Evolutionary conservation across 2,797 vertebrate species (phyloP), one percentile per base, ranked within the genome.

Genomic region (Neomorphus geoffroyi): DNA sequence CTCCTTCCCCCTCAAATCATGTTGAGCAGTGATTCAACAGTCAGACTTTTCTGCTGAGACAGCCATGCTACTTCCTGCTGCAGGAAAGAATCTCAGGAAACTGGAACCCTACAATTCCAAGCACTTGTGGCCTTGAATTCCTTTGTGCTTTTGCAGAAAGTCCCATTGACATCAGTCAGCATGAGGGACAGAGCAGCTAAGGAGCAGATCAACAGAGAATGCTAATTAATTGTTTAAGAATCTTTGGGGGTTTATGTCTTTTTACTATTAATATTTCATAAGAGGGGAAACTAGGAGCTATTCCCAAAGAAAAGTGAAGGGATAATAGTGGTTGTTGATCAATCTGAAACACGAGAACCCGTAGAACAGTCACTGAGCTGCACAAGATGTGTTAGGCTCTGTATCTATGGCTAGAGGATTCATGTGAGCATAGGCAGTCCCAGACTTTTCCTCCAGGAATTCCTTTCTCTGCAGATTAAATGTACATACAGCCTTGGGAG

Each of bases 61-160:
- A 53, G 10, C 32, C 23, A 18, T 1, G 1, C 30, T 80, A 18
- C 37, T 92, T 92, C 60, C 91, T 90, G 81, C 43, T 57, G 45
- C 84, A 86, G 74, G 70, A 89, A 92, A 73, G 23, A 78, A 78
- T 53, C 33, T 80, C 41, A 37, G 85, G 78, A 81, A 85, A 82
- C 1, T 18, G 57, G 58, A 92, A 79, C 56, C 22, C n/a, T 46
- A 39, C 37, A 58, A 72, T 75, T 92, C 62, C 46, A 88, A 58
- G 50, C 60, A 75, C 66, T 4, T 51, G 54, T 3, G 60, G 43
- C 78, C 71, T 94, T 54, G 43, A 13, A 27, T 81, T 56, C 74
- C 43, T 89, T 53, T 39, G 71, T 85, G 57, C 35, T 92, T 85
- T 91, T 5, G 9, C 30, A 82, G 77, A 75, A 81, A 43, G 19